These are phyloP conservation scores for Hofmannophila pseudospretella DNA, from an alignment of 2,888 invertebrate genomes.

Conservation along the genomic window DNA sequence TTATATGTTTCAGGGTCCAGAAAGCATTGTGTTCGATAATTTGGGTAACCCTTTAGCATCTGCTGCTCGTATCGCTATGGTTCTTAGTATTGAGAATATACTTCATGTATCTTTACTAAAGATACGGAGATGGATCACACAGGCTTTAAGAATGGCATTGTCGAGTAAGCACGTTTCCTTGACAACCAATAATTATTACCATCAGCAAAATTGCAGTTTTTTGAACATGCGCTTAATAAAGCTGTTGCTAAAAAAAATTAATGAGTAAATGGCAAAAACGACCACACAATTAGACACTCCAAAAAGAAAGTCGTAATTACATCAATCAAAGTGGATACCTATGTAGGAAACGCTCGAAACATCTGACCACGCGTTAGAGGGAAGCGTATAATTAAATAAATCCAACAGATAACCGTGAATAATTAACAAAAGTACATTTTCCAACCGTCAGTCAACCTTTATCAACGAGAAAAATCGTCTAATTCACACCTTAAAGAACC, in stretches of 20 bases:
- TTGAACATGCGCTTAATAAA: not conserved
- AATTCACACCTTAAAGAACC: conserved; percentile 64
- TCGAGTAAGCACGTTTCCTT: too few species aligned
- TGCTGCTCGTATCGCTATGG: conserved; percentile 8
- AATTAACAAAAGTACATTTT: conserved; percentile 66
- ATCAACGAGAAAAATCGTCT: conserved; percentile 72
- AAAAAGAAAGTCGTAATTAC: conserved; percentile 35
- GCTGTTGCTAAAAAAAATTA: not conserved
- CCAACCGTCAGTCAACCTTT: conserved; percentile 66
- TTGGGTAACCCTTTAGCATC: conserved; percentile 51
- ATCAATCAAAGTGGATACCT: conserved; percentile 64
- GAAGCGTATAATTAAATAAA: conserved; percentile 66
- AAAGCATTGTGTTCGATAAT: conserved; percentile 54
- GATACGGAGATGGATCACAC: too few species aligned
- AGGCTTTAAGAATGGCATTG: too few species aligned
- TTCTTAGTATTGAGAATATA: not conserved
- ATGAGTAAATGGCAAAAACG: conserved; percentile 6
- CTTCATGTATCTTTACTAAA: too few species aligned
- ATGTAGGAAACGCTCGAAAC: conserved; percentile 28
- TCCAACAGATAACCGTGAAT: conserved; percentile 67
- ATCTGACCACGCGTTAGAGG: conserved; percentile 24
- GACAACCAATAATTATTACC: too few species aligned
- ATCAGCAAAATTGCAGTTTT: too few species aligned
- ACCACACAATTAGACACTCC: conserved; percentile 14
- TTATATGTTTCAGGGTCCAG: conserved; percentile 44